Conservation (phyloP, 2,113 vertebrate species). For the Notothenia coriiceps region DNA sequence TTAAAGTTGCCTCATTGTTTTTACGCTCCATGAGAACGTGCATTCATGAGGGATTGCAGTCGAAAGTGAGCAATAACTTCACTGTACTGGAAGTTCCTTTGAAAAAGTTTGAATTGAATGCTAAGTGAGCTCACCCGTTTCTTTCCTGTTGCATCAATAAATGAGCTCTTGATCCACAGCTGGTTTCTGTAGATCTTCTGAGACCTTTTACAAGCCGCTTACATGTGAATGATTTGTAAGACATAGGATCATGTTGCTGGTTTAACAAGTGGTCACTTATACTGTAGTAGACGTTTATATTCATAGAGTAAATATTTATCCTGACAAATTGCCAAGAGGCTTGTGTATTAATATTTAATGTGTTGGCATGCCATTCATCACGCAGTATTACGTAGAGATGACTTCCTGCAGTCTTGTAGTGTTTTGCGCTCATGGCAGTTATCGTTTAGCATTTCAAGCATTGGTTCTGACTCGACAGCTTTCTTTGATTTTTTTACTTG, state of each 20-base stretch:
- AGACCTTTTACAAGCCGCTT: background rate
- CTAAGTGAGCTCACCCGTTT: no score
- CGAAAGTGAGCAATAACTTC: no score
- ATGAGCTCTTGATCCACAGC: background rate
- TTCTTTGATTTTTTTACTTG: background rate
- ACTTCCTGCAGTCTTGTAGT: background rate
- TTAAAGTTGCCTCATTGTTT: no score
- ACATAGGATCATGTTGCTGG: slow-evolving; percentile 1
- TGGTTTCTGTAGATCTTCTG: no score
- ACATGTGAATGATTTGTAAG: background rate
- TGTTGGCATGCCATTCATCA: background rate
- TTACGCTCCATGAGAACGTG: no score
- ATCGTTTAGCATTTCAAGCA: background rate
- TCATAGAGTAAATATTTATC: background rate
- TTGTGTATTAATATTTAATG: background rate
- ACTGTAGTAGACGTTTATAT: background rate
- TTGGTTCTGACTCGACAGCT: background rate
- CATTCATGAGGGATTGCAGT: no score
- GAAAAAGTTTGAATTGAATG: no score
- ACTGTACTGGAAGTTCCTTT: no score
- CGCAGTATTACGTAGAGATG: slow-evolving; percentile 2
- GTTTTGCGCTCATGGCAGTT: background rate
- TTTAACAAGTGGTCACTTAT: background rate
- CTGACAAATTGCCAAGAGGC: background rate
- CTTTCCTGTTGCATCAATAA: background rate